These are phyloP conservation scores for Hybognathus amarus DNA, from an alignment of 2,797 vertebrate species.

Conservation along the genomic window DNA sequence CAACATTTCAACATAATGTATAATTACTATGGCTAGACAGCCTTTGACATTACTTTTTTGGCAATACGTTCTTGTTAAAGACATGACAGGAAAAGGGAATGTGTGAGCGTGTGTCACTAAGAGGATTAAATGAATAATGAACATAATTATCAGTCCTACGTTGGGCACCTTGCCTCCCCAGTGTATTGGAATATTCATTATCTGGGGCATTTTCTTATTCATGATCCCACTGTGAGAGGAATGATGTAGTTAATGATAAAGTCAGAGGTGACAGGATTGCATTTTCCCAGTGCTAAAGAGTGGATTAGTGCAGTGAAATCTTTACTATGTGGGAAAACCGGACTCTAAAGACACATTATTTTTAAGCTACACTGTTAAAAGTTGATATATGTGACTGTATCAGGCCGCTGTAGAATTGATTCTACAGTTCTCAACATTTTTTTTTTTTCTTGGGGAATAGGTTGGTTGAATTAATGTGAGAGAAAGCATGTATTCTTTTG, in stretches of 20 bases:
- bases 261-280: constrained; percentile 50
- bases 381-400: constrained; percentile 22
- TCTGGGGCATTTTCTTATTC: constrained; percentile 48
- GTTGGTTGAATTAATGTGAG: constrained; percentile 19
- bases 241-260: constrained; percentile 45
- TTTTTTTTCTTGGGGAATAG: constrained; percentile 9
- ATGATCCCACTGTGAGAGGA: constrained; percentile 48
- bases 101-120: constrained; percentile 38
- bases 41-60: constrained; percentile 41
- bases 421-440: constrained; percentile 9
- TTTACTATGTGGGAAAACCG: not conserved
- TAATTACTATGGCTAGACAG: constrained; percentile 52
- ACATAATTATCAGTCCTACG: constrained; percentile 55
- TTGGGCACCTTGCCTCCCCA: constrained; percentile 35
- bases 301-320: constrained; percentile 31
- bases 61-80: constrained; percentile 44
- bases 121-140: constrained; percentile 61
- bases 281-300: constrained; percentile 27
- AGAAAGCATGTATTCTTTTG: constrained; percentile 4
- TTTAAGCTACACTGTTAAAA: constrained; percentile 23
- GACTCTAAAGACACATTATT: constrained; percentile 17
- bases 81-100: constrained; percentile 29
- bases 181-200: constrained; percentile 57
- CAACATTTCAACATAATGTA: constrained; percentile 42
- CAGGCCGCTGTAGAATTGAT: constrained; percentile 18